These are phyloP conservation scores for Mallotus villosus DNA, from an alignment of 2,797 vertebrate species.

Conservation along the genomic window DNA sequence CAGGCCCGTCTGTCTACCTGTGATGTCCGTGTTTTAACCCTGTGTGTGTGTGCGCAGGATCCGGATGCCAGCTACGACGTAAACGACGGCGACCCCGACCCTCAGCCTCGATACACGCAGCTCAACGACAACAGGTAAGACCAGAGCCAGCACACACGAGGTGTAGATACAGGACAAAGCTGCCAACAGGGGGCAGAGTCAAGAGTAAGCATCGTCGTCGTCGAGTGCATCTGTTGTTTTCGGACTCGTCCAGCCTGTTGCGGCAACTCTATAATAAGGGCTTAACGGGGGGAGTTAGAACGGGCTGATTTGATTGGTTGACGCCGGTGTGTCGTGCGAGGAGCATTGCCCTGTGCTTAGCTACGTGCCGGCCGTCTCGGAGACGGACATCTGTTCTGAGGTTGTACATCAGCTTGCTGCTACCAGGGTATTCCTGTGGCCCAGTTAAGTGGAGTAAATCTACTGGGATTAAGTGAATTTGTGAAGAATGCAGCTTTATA, in stretches of 20 bases:
- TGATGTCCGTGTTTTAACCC: not conserved
- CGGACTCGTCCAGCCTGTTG: too few relatives aligned
- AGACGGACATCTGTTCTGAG: constrained; percentile 37
- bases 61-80: constrained; percentile 95
- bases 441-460: constrained; percentile 45
- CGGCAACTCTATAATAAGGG: too few relatives aligned
- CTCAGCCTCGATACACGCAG: constrained; percentile 95
- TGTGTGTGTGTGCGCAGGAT: constrained; percentile 59
- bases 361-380: not conserved
- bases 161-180: constrained; percentile 2
- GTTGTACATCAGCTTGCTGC: constrained; percentile 35
- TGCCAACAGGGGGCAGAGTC: not conserved
- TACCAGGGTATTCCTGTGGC: constrained; percentile 35
- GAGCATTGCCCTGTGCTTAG: not conserved
- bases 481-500: constrained; percentile 49
- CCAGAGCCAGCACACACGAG: not conserved
- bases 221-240: too few relatives aligned
- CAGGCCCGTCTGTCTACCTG: constrained; percentile 26
- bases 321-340: not conserved
- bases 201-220: not conserved
- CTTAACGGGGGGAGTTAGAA: too few relatives aligned
- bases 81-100: constrained; percentile 94
- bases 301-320: not conserved
- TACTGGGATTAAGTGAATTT: constrained; percentile 52
- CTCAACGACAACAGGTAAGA: constrained; percentile 93